Base-by-base conservation (phyloP, 64 coral and sea anemone species). In the Pachyseris speciosa region DNA sequence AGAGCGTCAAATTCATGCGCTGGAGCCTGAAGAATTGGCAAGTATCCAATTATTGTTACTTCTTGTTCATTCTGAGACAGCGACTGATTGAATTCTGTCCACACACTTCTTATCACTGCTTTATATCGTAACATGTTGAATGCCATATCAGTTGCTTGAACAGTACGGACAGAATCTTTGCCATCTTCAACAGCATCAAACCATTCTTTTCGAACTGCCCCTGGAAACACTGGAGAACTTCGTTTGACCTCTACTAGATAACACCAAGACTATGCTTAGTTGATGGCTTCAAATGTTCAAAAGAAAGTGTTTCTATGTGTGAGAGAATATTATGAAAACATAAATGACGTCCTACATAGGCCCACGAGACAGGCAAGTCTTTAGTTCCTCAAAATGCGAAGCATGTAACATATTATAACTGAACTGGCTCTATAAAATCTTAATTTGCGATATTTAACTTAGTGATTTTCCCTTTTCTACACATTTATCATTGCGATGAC, bases 111-210 rank as follows among this genome's bases (percentile, higher is more conserved):
- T 22, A 78, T 70, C n/a, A 41, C 69, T 6, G 28, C 68, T 31
- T 67, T 86, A 39, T 44, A 37, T 36, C 83, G 39, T 20, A 86
- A 44, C 80, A 92, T 92, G 41, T 92, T 75, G 24, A 93, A 93
- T 25, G 91, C 84, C 38, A 93, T 52, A 80, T 93, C 91, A 67
- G 91, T 87, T 79, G 91, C 83, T 93, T 80, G 39, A n/a, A 61
- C 73, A 22, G 39, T n/a, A 22, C 15, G 71, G 37, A 51, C 58
- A 77, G 50, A 60, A 31, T 79, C 72, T 5, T 24, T 43, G 27
- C 57, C 37, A 39, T 67, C 84, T 72, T 86, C 27, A 45, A 17
- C 38, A 48, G 32, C 17, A 68, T 90, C 60, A 93, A 68, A 93
- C 83, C 83, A 93, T 45, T 16, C 49, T 50, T 20, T 93, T 72